Evolutionary conservation across 2,888 invertebrate genomes (phyloP).

Genomic region (Apomyelois bistriatella): DNA sequence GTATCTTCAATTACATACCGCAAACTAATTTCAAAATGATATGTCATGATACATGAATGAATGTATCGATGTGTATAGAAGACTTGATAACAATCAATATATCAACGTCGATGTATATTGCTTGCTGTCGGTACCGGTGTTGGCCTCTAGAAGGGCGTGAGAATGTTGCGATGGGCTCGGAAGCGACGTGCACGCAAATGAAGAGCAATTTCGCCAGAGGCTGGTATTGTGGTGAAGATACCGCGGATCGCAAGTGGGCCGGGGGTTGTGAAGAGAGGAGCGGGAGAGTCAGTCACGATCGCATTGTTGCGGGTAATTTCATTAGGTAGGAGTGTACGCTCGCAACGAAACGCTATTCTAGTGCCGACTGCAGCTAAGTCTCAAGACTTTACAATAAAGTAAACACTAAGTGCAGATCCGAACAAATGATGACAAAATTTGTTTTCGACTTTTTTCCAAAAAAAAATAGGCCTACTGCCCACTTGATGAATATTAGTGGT

Average conservation of each 20-base stretch:
- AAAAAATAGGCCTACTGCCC: neutral
- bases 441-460: neutral
- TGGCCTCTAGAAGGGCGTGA: slow-evolving; percentile 53
- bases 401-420: neutral
- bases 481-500: too few relatives aligned
- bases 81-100: slow-evolving; percentile 39
- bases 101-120: slow-evolving; percentile 32
- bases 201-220: slow-evolving; percentile 64
- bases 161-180: slow-evolving; percentile 48
- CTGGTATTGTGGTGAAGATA: slow-evolving; percentile 51
- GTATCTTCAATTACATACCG: slow-evolving; percentile 44
- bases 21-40: slow-evolving; percentile 46
- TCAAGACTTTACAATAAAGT: neutral
- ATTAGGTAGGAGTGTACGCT: slow-evolving; percentile 39
- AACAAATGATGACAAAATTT: neutral
- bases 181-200: slow-evolving; percentile 62
- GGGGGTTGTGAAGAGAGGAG: slow-evolving; percentile 19
- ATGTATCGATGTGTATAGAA: slow-evolving; percentile 47
- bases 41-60: slow-evolving; percentile 32
- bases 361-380: slow-evolving; percentile 1
- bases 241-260: slow-evolving; percentile 35
- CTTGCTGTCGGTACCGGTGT: slow-evolving; percentile 34
- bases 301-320: slow-evolving; percentile 64
- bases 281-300: slow-evolving; percentile 45
- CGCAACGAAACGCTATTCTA: slow-evolving; percentile 21